Evolutionary conservation across 2,888 invertebrate species (phyloP).

Genomic region (Ormyrus nitidulus): DNA sequence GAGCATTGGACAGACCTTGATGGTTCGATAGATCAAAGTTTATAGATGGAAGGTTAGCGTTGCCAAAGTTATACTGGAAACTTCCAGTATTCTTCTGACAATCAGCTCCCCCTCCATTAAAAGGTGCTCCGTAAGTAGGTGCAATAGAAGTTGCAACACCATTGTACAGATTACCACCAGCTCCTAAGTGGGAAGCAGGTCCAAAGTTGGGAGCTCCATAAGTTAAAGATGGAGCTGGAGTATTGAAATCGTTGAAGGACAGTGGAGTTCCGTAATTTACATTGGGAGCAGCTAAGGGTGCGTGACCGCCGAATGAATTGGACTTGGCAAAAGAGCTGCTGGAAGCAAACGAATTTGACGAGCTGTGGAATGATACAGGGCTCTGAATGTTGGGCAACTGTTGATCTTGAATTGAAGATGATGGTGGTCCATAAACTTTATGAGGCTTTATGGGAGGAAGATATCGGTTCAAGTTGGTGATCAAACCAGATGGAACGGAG

Average conservation of each 20-base stretch:
- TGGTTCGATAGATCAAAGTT: conserved; percentile 39
- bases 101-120: conserved; percentile 58
- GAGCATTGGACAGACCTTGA: conserved; percentile 38
- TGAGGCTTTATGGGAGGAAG: conserved; percentile 64
- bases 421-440: conserved; percentile 65
- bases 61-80: conserved; percentile 53
- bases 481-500: conserved; percentile 83
- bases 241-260: conserved; percentile 70
- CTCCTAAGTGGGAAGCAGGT: conserved; percentile 65
- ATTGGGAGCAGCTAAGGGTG: conserved; percentile 70
- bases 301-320: conserved; percentile 52
- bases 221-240: conserved; percentile 70
- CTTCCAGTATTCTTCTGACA: conserved; percentile 59
- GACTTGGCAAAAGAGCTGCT: conserved; percentile 27
- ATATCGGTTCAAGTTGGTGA: conserved; percentile 80
- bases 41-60: conserved; percentile 4
- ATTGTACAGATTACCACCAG: conserved; percentile 68
- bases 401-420: conserved; percentile 63
- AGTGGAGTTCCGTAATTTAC: conserved; percentile 72
- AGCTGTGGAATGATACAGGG: conserved; percentile 64
- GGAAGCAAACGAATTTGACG: conserved; percentile 37
- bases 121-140: conserved; percentile 67
- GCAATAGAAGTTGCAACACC: conserved; percentile 60
- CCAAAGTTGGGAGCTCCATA: conserved; percentile 73
- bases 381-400: conserved; percentile 64